Evolutionary conservation across 1,140 invertebrate genomes (phyloP).

Genomic region (Temnothorax nylanderi): DNA sequence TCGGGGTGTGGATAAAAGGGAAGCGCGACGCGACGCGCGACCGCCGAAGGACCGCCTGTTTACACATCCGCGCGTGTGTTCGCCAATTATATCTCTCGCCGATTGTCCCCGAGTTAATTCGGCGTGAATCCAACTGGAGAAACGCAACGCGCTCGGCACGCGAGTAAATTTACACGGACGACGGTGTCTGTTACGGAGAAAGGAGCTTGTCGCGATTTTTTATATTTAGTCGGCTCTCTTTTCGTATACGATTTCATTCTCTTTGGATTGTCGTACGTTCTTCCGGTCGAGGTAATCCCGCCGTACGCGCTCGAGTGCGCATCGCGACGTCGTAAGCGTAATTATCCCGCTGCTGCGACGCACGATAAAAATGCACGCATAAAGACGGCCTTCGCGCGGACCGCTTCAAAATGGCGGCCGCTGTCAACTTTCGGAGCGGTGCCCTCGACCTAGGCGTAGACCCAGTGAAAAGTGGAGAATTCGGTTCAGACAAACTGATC

Average conservation of each 20-base stretch:
- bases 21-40: too few species aligned
- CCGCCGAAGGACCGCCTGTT: background rate
- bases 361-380: slow-evolving; percentile 48
- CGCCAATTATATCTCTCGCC: too few species aligned
- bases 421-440: slow-evolving; percentile 68
- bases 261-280: background rate
- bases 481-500: background rate
- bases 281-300: background rate
- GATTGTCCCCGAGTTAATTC: background rate
- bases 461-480: background rate
- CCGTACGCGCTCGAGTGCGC: slow-evolving; percentile 7
- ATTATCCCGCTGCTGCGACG: slow-evolving; percentile 42
- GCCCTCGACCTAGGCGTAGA: slow-evolving; percentile 32
- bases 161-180: too few species aligned
- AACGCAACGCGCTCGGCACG: too few species aligned
- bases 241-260: background rate
- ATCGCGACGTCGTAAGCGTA: background rate
- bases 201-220: background rate
- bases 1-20: too few species aligned
- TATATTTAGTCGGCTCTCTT: background rate
- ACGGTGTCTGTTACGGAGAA: too few species aligned
- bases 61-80: background rate
- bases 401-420: slow-evolving; percentile 73
- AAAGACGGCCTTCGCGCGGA: slow-evolving; percentile 61
- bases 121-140: background rate